Percentiles rank a stretch among this genome's conserved stretches.
Conservation (phyloP, 1,140 invertebrate species). For the Campoletis sonorensis region DNA sequence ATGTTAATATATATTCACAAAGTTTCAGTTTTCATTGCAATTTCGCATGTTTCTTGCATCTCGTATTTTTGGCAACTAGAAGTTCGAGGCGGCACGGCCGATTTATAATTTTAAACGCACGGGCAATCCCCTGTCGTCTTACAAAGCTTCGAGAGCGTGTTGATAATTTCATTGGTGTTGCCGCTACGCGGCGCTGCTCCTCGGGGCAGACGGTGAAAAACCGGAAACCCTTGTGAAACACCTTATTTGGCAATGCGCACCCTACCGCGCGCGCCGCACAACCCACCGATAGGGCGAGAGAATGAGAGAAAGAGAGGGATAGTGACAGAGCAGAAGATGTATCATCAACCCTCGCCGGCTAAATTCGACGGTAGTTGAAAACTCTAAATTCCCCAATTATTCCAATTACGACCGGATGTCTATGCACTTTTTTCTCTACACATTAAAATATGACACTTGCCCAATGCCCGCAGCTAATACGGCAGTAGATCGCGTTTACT, state of each 20-base stretch:
- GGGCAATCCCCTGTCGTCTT: constrained; percentile 47
- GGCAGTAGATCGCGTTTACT: too few relatives aligned
- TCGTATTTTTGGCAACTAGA: constrained; percentile 58
- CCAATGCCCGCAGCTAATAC: too few relatives aligned
- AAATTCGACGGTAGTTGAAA: neutral
- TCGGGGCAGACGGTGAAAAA: constrained; percentile 51
- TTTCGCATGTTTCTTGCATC: constrained; percentile 54
- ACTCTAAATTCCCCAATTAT: neutral
- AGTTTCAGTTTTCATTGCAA: constrained; percentile 49
- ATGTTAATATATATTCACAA: constrained; percentile 37
- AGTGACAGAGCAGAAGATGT: neutral
- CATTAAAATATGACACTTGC: too few relatives aligned
- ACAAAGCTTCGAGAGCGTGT: constrained; percentile 45
- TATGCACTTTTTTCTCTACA: neutral
- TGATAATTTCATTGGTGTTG: constrained; percentile 50
- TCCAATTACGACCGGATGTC: neutral
- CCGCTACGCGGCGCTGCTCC: constrained; percentile 62
- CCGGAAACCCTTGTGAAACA: constrained; percentile 67
- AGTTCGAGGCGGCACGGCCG: constrained; percentile 51
- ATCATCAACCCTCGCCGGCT: constrained; percentile 9
- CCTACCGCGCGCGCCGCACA: constrained; percentile 49
- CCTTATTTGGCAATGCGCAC: constrained; percentile 74
- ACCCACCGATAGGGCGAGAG: neutral
- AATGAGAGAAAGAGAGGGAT: neutral
- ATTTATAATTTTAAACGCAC: constrained; percentile 61